These are phyloP conservation scores for Poeciliopsis gracilis DNA, from an alignment of 2,797 vertebrate genomes.

Conservation along the genomic window DNA sequence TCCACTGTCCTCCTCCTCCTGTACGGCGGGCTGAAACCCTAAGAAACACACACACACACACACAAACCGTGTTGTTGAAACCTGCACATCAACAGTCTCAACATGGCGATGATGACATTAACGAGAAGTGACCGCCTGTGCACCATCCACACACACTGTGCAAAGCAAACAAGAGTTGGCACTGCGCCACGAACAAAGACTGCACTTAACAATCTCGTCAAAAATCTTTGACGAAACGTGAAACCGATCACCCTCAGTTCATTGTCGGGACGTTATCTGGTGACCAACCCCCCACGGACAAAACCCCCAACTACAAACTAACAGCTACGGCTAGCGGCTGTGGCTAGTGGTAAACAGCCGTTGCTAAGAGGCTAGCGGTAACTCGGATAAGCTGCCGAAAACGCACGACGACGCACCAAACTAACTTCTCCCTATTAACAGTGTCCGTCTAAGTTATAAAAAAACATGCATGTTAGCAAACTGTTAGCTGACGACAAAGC, in stretches of 20 bases:
- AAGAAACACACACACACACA: conserved; percentile 12
- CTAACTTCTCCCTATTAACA: rapidly evolving
- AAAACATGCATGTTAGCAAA: neutral
- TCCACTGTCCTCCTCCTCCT: conserved; percentile 92
- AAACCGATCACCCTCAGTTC: neutral
- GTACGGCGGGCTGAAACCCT: conserved; percentile 82
- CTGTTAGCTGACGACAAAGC: conserved; percentile 3
- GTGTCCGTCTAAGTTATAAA: neutral
- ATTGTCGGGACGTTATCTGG: neutral
- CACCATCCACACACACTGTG: neutral
- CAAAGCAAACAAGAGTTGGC: neutral
- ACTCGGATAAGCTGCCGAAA: conserved; percentile 5
- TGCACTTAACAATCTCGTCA: neutral
- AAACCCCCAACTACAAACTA: conserved; percentile 20
- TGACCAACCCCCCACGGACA: conserved; percentile 42
- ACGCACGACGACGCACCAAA: neutral
- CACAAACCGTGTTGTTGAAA: neutral
- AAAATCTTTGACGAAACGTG: neutral
- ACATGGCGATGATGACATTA: conserved; percentile 49
- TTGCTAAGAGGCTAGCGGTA: conserved; percentile 29
- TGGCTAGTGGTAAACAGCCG: conserved; percentile 36
- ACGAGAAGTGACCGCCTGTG: conserved; percentile 13
- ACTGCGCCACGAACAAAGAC: neutral
- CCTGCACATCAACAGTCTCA: conserved; percentile 21
- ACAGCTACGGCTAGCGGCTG: conserved; percentile 48